A percentile compares a stretch with the other conserved stretches of the same genome.
Evolutionary conservation across 1,140 invertebrate species (phyloP).

Genomic region (Pemphigus obesinymphae): DNA sequence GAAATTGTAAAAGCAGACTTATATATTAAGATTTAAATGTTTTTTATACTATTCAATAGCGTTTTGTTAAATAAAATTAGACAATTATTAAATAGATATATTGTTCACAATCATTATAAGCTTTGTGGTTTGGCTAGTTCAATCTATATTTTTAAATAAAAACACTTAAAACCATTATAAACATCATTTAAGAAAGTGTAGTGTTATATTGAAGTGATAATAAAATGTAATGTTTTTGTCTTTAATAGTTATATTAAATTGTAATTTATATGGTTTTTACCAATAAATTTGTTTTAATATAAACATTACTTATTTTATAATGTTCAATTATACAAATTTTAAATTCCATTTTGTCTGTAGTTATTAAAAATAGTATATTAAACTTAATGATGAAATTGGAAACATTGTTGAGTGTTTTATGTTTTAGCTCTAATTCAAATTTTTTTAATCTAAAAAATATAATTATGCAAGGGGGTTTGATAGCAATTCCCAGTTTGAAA

Average conservation of each 20-base stretch:
- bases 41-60: slow-evolving; percentile 8
- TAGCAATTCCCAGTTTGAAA: too few relatives aligned
- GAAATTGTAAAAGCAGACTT: not conserved
- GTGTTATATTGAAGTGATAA: slow-evolving; percentile 2
- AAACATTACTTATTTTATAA: not conserved
- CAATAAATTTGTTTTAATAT: not conserved
- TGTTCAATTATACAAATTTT: not conserved
- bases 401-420: not conserved
- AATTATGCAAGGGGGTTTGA: too few relatives aligned
- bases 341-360: not conserved
- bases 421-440: too few relatives aligned
- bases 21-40: not conserved
- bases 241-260: not conserved
- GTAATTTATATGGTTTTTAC: not conserved
- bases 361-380: not conserved
- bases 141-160: not conserved
- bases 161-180: not conserved
- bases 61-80: slow-evolving; percentile 8
- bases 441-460: too few relatives aligned
- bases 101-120: not conserved
- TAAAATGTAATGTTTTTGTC: slow-evolving; percentile 16
- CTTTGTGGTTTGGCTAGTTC: not conserved
- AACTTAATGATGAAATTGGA: not conserved
- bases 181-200: not conserved
- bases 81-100: not conserved